Evolutionary conservation across 2,113 vertebrate species (phyloP), one percentile per base, ranked within the genome.

Genomic region (Procavia capensis): DNA sequence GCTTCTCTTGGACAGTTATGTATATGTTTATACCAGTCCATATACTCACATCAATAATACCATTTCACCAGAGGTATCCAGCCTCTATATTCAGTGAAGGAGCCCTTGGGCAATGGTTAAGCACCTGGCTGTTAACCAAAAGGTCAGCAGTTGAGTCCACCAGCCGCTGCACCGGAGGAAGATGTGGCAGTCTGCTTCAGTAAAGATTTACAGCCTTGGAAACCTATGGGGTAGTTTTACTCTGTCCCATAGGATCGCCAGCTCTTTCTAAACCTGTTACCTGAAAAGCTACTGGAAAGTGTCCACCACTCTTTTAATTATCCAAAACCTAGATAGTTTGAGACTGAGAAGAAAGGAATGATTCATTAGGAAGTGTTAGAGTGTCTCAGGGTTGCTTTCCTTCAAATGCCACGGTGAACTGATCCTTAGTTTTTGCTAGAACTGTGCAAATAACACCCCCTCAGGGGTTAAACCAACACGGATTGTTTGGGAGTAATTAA

Each of bases 401-500:
- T 95, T 97, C 94, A 96, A 95, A 94, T 91, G 88, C 66, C 76
- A 84, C 17, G 41, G 87, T 85, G 68, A 93, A 90, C 2, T 97
- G 93, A 92, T 95, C 91, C 93, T 91, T 95, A 96, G 94, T 70
- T 79, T 93, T 96, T 91, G 11, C 6, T 0, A 94, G 96, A 86
- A 79, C n/a, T 6, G 0, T 85, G 88, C 91, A 97, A 96, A 97
- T 95, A 91, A 76, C 70, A 95, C 43, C 36, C 90, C 91, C 91
- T 78, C 85, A 96, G 96, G 92, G 95, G 63, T 83, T 91, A 89
- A 94, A 75, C 91, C 91, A 93, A 92, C 54, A 54, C 4, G 57
- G 85, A 95, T 87, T 95, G 76, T 91, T 95, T 93, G 75, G 74
- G 66, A 96, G 88, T 75, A 96, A 93, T 97, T 93, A 97, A 97